Conservation (phyloP, 2,113 vertebrate species). For the Orycteropus afer region DNA sequence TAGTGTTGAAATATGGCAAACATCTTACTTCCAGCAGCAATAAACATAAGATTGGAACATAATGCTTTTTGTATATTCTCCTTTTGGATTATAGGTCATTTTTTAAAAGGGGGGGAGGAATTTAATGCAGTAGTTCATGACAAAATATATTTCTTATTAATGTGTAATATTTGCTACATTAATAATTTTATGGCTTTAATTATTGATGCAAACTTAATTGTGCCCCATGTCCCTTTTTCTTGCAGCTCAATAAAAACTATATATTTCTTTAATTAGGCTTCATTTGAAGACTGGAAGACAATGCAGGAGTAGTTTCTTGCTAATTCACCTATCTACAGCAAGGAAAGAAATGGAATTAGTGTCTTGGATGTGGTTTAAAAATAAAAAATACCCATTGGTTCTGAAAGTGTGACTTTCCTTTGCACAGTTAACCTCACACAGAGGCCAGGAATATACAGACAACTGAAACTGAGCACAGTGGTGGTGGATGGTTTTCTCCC, state of each 20-base stretch:
- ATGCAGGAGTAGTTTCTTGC: conserved; percentile 45
- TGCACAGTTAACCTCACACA: conserved; percentile 54
- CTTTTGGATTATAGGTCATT: conserved; percentile 66
- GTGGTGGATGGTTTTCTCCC: neutral
- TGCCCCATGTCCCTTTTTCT: conserved; percentile 76
- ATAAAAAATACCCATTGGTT: conserved; percentile 39
- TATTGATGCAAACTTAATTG: conserved; percentile 82
- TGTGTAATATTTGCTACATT: conserved; percentile 79
- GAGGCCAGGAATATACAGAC: conserved; percentile 13
- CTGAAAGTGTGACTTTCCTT: conserved; percentile 63
- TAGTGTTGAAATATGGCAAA: conserved; percentile 24
- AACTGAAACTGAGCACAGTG: neutral
- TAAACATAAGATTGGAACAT: conserved; percentile 39
- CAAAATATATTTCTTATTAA: conserved; percentile 81
- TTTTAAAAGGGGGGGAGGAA: conserved; percentile 8
- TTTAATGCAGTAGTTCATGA: conserved; percentile 70
- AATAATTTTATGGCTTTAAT: conserved; percentile 81
- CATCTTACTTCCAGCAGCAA: neutral
- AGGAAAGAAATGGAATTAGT: conserved; percentile 68
- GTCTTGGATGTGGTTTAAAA: conserved; percentile 49
- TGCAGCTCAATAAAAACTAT: conserved; percentile 81
- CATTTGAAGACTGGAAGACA: conserved; percentile 76
- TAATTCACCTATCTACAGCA: conserved; percentile 73
- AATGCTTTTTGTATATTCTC: conserved; percentile 49
- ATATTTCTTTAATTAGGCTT: conserved; percentile 84